Percentiles rank a stretch among this genome's conserved stretches.
Evolutionary conservation across 2,797 vertebrate species (phyloP).

Genomic region (Alca torda): DNA sequence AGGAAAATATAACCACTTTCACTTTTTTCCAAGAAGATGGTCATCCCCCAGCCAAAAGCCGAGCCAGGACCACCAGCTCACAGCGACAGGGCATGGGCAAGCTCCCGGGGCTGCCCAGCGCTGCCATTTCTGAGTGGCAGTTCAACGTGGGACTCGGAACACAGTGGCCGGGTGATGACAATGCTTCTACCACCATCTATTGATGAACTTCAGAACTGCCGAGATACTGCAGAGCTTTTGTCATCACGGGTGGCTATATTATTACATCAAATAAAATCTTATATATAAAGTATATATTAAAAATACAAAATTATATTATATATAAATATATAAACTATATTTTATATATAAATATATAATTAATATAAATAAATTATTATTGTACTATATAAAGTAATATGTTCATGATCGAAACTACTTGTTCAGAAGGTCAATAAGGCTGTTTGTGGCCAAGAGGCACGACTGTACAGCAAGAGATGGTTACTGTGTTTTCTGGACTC

Average conservation of each 20-base stretch:
- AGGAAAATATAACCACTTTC: neutral
- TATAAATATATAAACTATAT: neutral
- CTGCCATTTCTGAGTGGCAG: neutral
- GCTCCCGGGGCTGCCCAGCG: neutral
- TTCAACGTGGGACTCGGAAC: neutral
- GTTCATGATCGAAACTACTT: neutral
- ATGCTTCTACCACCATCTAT: conserved; percentile 59
- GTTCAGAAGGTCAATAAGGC: neutral
- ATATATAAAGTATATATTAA: no score
- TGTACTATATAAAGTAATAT: neutral
- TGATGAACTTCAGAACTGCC: neutral
- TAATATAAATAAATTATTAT: neutral
- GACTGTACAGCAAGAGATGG: neutral
- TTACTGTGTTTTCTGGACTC: neutral
- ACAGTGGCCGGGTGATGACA: rapidly evolving
- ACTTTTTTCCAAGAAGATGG: neutral
- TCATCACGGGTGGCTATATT: neutral
- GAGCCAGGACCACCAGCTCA: neutral
- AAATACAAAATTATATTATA: neutral
- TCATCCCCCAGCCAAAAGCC: neutral
- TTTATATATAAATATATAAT: neutral
- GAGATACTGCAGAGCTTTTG: neutral
- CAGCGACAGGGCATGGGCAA: rapidly evolving
- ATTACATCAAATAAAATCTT: neutral
- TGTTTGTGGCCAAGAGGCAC: neutral